Evolutionary conservation across 2,888 invertebrate species (phyloP), one percentile per base, ranked within the genome.

Genomic region (Pachliopta kotzebuea): DNA sequence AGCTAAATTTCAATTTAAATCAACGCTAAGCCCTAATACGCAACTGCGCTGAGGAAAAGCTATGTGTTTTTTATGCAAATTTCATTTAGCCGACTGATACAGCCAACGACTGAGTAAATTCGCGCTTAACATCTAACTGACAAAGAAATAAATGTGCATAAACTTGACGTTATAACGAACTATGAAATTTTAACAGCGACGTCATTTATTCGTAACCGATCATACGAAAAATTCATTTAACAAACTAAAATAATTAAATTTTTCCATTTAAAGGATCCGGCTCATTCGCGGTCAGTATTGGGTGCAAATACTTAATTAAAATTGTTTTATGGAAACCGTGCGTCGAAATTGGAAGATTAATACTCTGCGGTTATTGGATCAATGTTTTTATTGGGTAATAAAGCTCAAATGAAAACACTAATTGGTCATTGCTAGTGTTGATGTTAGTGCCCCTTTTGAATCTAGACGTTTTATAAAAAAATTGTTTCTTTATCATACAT

Each of bases 1-100:
- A 49, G 59, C 50, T 62, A 55, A 57, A 58, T 61, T 67, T 70
- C 68, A 67, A 67, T 68, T 68, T 64, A 67, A 70, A 66, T 66
- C 53, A 67, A 66, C 66, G 62, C 52, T 65, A 68, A 69, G 68
- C 70, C 66, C 68, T 70, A 69, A 67, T 65, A 62, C 67, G 67
- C 69, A 68, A 71, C 71, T 71, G 72, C 67, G 69, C 69, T 66
- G 70, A 69, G 69, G 73, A 67, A 70, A 73, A 74, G 71, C 72
- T 71, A 83, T 78, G 77, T 83, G 81, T 83, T 87, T 86, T 88
- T 86, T 82, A 90, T 89, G 87, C 77, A 88, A 88, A 88, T 89
- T 85, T 82, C 86, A 84, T 86, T 85, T 83, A 84, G 80, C 76
- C 78, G 76, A 83, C 78, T 85, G 83, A 88, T 86, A 79, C 86